Evolutionary conservation across 2,797 vertebrate genomes (phyloP).

Genomic region (Cetoscarus ocellatus): DNA sequence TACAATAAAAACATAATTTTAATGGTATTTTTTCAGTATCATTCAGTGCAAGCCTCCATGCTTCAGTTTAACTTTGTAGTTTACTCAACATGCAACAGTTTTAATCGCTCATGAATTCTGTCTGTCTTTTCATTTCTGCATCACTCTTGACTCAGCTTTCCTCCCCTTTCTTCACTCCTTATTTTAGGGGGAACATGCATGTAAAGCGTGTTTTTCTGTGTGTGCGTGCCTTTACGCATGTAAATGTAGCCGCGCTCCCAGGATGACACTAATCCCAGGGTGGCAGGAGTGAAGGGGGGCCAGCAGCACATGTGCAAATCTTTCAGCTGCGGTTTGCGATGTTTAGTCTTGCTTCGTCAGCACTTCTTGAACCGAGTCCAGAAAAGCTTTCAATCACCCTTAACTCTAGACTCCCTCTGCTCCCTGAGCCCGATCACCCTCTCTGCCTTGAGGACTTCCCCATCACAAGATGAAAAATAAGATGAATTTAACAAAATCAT

Average conservation of each 20-base stretch:
- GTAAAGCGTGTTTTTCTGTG: slow-evolving; percentile 7
- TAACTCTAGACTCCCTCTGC: slow-evolving; percentile 80
- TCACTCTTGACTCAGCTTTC: slow-evolving; percentile 25
- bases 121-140: slow-evolving; percentile 36
- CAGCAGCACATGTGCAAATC: slow-evolving; percentile 84
- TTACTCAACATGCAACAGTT: slow-evolving; percentile 9
- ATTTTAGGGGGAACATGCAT: slow-evolving; percentile 31
- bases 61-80: no score
- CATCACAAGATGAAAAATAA: slow-evolving; percentile 35
- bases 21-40: no score
- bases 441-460: slow-evolving; percentile 41
- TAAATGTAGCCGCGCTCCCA: slow-evolving; percentile 65
- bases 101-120: slow-evolving; percentile 17
- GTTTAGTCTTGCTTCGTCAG: slow-evolving; percentile 90
- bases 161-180: slow-evolving; percentile 10
- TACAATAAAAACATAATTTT: no score
- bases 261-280: slow-evolving; percentile 69
- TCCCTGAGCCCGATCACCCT: slow-evolving; percentile 65
- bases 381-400: slow-evolving; percentile 93
- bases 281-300: slow-evolving; percentile 55
- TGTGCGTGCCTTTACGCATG: slow-evolving; percentile 42
- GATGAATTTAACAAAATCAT: slow-evolving; percentile 47
- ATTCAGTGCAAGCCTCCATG: no score
- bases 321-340: slow-evolving; percentile 79
- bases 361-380: slow-evolving; percentile 90